Conservation (phyloP, 2,888 invertebrate genomes). For the Heliconius hortense region DNA sequence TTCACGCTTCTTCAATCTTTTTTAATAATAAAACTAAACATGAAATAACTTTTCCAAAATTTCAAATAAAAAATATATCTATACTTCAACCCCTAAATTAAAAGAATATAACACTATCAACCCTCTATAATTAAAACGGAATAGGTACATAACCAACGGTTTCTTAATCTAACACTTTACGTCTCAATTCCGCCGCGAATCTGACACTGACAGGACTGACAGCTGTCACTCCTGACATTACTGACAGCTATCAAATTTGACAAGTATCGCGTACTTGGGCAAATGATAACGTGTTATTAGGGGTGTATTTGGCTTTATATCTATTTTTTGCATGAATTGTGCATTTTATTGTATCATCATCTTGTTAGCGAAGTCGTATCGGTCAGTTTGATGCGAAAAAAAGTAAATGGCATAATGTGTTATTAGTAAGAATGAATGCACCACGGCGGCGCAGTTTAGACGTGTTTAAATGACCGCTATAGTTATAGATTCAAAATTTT, state of each 20-base stretch:
- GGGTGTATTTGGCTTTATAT: constrained; percentile 62
- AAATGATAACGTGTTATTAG: constrained; percentile 70
- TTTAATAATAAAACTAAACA: neutral
- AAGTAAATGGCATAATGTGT: neutral
- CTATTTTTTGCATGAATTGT: constrained; percentile 58
- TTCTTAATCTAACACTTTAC: constrained; percentile 65
- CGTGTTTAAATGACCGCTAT: no score
- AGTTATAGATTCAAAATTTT: neutral
- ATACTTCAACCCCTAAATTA: constrained; percentile 14
- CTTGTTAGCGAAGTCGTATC: constrained; percentile 34
- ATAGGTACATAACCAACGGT: constrained; percentile 65
- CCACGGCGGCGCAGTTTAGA: neutral
- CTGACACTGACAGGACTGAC: constrained; percentile 40
- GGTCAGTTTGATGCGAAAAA: constrained; percentile 16
- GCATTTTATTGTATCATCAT: constrained; percentile 50
- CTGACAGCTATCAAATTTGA: constrained; percentile 58
- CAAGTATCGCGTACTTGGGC: constrained; percentile 61
- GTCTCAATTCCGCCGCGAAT: constrained; percentile 62
- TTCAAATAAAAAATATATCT: neutral
- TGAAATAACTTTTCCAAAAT: neutral
- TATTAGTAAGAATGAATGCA: neutral
- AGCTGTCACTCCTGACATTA: constrained; percentile 66
- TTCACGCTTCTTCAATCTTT: no score
- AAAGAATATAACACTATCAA: constrained; percentile 15
- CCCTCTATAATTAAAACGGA: constrained; percentile 68